Evolutionary conservation across 2,797 vertebrate genomes (phyloP).

Genomic region (Oryzias sinensis): DNA sequence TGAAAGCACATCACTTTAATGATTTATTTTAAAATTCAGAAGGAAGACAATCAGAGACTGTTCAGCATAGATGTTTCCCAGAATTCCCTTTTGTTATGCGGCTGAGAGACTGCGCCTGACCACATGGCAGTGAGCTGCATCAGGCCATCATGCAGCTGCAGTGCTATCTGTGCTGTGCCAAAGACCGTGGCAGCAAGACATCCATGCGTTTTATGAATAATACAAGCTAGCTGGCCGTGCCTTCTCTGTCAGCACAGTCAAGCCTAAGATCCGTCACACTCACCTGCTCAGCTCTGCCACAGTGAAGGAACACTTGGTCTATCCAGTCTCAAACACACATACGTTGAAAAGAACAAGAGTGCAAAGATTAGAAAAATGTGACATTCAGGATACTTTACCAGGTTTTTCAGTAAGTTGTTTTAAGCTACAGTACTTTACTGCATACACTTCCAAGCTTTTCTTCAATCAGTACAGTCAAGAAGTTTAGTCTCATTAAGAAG

Average conservation of each 20-base stretch:
- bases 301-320: slow-evolving; percentile 60
- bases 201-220: slow-evolving; percentile 62
- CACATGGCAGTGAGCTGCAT: slow-evolving; percentile 26
- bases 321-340: slow-evolving; percentile 42
- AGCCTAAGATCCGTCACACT: slow-evolving; percentile 65
- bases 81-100: slow-evolving; percentile 5
- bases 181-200: slow-evolving; percentile 39
- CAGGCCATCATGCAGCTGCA: slow-evolving; percentile 45
- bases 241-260: slow-evolving; percentile 44
- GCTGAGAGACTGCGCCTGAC: slow-evolving; percentile 24
- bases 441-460: no score
- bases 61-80: no score
- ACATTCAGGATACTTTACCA: no score
- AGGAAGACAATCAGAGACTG: no score
- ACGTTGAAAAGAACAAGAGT: slow-evolving; percentile 5
- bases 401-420: no score
- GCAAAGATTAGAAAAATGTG: no score
- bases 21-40: no score
- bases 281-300: slow-evolving; percentile 55
- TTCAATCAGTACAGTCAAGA: no score
- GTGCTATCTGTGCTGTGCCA: slow-evolving; percentile 38
- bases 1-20: no score
- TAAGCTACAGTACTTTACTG: no score
- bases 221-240: slow-evolving; percentile 51
- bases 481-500: no score